A percentile compares a stretch with the other conserved stretches of the same genome.
Conservation (phyloP, 2,888 invertebrate genomes). For the Petrophora chlorosata region DNA sequence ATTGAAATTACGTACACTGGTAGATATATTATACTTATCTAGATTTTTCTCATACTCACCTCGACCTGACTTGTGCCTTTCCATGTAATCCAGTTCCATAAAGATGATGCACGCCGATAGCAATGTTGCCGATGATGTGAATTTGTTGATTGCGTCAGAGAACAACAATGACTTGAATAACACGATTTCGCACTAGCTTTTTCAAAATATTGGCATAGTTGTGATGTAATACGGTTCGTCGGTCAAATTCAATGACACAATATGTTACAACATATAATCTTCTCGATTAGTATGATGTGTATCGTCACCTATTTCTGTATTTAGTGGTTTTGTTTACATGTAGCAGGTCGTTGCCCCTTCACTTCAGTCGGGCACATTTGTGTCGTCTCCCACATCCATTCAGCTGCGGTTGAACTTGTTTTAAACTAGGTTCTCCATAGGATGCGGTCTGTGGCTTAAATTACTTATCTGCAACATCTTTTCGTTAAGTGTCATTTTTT, state of each 20-base stretch:
- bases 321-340: slow-evolving; percentile 44
- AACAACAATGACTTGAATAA: slow-evolving; percentile 30
- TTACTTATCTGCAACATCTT: slow-evolving; percentile 24
- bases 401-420: slow-evolving; percentile 48
- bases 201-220: slow-evolving; percentile 21
- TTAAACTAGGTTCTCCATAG: slow-evolving; percentile 38
- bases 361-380: slow-evolving; percentile 19
- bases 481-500: slow-evolving; percentile 8
- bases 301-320: slow-evolving; percentile 37
- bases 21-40: slow-evolving; percentile 8
- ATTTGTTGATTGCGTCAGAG: slow-evolving; percentile 28
- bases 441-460: slow-evolving; percentile 43
- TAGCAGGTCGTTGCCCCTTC: slow-evolving; percentile 45
- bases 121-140: slow-evolving; percentile 27
- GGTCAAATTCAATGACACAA: slow-evolving; percentile 14
- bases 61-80: slow-evolving; percentile 20
- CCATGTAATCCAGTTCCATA: slow-evolving; percentile 27
- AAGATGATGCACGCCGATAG: slow-evolving; percentile 27
- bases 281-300: slow-evolving; percentile 16
- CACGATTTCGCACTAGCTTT: slow-evolving; percentile 19
- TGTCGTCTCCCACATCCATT: slow-evolving; percentile 38
- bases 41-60: slow-evolving; percentile 24
- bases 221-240: slow-evolving; percentile 7
- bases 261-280: slow-evolving; percentile 17
- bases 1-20: background rate